Conservation (phyloP, 2,797 vertebrate genomes). For the Peromyscus aztecus region DNA sequence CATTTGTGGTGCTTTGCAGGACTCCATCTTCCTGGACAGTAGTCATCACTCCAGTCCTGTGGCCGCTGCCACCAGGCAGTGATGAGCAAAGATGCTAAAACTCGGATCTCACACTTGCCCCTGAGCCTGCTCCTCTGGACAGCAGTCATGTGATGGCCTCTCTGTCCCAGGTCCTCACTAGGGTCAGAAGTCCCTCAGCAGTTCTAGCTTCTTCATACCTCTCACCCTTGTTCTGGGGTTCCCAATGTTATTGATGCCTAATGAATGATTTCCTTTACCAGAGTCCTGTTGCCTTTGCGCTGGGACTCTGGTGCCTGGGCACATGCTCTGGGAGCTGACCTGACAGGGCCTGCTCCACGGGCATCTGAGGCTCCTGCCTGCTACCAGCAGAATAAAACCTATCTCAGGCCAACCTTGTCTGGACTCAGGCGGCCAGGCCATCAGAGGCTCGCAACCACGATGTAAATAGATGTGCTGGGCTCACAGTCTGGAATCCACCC, state of each 20-base stretch:
- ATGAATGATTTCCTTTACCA: background rate
- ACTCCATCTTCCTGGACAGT: background rate
- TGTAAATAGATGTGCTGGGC: background rate
- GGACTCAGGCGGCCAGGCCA: background rate
- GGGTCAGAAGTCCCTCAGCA: background rate
- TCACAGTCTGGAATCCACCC: background rate
- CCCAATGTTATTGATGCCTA: background rate
- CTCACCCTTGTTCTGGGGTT: too few relatives aligned
- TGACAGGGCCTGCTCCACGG: background rate
- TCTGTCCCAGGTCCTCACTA: background rate
- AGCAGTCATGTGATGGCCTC: too few relatives aligned
- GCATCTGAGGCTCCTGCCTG: background rate
- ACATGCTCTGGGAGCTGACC: background rate
- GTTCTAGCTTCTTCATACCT: background rate
- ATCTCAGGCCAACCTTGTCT: background rate
- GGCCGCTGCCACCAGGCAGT: background rate
- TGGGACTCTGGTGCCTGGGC: background rate
- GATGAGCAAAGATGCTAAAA: background rate
- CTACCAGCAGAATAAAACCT: background rate
- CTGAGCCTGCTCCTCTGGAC: background rate
- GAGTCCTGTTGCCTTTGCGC: too few relatives aligned
- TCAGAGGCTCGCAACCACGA: too few relatives aligned
- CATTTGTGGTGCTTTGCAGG: background rate
- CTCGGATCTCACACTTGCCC: background rate
- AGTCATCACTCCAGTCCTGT: background rate